Conservation (phyloP, 2,797 vertebrate species). For the Sciaenops ocellatus region DNA sequence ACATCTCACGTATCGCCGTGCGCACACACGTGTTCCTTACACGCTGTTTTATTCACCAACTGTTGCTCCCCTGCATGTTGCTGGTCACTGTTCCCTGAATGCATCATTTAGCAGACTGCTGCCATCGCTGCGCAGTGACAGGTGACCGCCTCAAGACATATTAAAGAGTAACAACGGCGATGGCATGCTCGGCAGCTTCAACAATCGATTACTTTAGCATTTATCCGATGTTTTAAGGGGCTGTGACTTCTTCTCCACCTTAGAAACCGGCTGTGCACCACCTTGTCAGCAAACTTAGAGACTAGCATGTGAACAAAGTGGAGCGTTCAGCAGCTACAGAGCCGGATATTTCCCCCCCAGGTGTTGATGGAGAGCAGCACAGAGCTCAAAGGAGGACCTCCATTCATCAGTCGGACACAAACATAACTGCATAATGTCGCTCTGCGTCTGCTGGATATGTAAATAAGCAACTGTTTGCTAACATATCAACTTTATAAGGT, state of each 20-base stretch:
- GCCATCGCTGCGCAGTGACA: slow-evolving; percentile 51
- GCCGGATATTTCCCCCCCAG: neutral
- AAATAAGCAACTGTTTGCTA: neutral
- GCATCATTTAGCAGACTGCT: slow-evolving; percentile 68
- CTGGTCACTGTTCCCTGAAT: slow-evolving; percentile 61
- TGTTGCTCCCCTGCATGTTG: slow-evolving; percentile 20
- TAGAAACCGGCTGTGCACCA: neutral
- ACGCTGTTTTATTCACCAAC: slow-evolving; percentile 44
- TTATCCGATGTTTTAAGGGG: neutral
- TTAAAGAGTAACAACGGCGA: slow-evolving; percentile 70
- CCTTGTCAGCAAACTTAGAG: neutral
- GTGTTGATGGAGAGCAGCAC: neutral
- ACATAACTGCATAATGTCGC: neutral
- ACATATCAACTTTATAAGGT: neutral
- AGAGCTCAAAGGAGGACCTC: neutral
- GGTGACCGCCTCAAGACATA: slow-evolving; percentile 75
- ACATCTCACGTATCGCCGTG: no score
- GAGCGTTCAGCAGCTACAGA: neutral
- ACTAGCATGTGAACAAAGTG: neutral
- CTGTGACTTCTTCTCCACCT: neutral
- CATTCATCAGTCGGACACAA: neutral
- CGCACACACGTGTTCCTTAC: neutral
- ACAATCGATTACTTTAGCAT: neutral
- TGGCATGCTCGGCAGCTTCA: neutral
- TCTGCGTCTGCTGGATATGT: neutral